phyloP scores from a whole-genome alignment of 2,113 vertebrate species.

The Sebastes schlegelii region DNA sequence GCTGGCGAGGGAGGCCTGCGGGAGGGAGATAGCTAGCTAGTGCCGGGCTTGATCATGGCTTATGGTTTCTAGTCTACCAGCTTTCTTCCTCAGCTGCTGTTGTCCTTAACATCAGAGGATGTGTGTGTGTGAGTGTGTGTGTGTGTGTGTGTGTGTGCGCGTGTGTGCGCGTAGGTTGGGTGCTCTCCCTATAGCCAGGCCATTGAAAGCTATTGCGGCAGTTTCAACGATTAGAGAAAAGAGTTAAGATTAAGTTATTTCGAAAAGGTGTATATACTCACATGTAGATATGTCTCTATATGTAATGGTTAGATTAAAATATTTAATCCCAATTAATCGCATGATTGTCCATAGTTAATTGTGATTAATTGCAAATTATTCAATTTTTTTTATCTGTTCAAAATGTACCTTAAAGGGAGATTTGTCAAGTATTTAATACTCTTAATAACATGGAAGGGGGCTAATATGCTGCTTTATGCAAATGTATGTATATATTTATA shows the following conservation, averaged over 20 bases:
- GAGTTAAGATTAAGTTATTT: conserved; percentile 9
- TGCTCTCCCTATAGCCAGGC: conserved; percentile 14
- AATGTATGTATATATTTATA: too few species aligned
- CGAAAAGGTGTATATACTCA: neutral
- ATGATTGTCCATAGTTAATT: too few species aligned
- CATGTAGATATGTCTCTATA: neutral
- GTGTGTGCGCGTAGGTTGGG: conserved; percentile 16
- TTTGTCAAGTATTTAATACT: too few species aligned
- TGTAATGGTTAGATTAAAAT: too few species aligned
- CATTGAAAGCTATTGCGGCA: neutral
- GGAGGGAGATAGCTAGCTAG: conserved; percentile 61
- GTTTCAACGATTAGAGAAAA: neutral
- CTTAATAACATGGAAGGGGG: too few species aligned
- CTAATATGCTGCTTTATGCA: too few species aligned
- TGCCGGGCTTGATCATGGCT: conserved; percentile 56
- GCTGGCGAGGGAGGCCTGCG: conserved; percentile 56
- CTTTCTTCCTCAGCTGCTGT: conserved; percentile 72
- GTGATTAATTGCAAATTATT: too few species aligned
- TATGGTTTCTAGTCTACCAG: conserved; percentile 46
- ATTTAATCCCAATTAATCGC: too few species aligned
- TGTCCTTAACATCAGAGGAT: conserved; percentile 59
- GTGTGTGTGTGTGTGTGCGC: neutral
- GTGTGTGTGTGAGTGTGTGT: conserved; percentile 18
- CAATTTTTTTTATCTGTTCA: too few species aligned
- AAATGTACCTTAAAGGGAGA: too few species aligned